Evolutionary conservation across 2,888 invertebrate species (phyloP), one percentile per base, ranked within the genome.

Genomic region (Ctenicera cuprea): DNA sequence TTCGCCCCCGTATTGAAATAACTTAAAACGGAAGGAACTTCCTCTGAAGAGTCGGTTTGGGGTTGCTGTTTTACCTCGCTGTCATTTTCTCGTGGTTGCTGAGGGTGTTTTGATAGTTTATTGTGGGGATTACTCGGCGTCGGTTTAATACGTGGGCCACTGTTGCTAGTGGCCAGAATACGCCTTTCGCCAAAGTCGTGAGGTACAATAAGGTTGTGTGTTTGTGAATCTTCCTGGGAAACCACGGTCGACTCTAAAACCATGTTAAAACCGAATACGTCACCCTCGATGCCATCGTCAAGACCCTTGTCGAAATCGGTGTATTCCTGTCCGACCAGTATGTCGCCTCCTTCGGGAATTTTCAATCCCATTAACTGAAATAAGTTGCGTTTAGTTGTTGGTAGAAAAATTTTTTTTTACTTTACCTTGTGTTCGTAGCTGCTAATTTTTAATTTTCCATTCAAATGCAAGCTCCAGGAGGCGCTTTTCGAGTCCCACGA

Each of bases 321-420:
- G 78, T 90, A 91, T 78, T 93, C 93, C 83, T 93, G 93, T 18
- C 93, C 93, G n/a, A 93, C 86, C 8, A 92, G 91, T 5, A 93
- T 85, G 79, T 92, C 92, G 8, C 93, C 93, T 3, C 89, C 89
- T 22, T 88, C 88, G 5, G 92, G 90, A 71, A 93, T 87, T 57
- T 88, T 85, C 63, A 88, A 87, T 0, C 89, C 90, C 48, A 85
- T 81, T 54, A 91, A 86, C 93, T 93, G 87, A 65, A 89, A 90
- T 73, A 80, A 48, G 65, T 65, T 37, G 7, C 12, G 8, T 16
- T 16, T 33, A 26, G n/a, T n/a, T n/a, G n/a, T n/a, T n/a, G n/a
- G n/a, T n/a, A n/a, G n/a, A n/a, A n/a, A n/a, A n/a, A n/a, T n/a
- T n/a, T n/a, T n/a, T n/a, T 4, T 48, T 11, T 11, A 11, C 2